Evolutionary conservation across 2,113 vertebrate species (phyloP).

Genomic region (Ciconia stormi): DNA sequence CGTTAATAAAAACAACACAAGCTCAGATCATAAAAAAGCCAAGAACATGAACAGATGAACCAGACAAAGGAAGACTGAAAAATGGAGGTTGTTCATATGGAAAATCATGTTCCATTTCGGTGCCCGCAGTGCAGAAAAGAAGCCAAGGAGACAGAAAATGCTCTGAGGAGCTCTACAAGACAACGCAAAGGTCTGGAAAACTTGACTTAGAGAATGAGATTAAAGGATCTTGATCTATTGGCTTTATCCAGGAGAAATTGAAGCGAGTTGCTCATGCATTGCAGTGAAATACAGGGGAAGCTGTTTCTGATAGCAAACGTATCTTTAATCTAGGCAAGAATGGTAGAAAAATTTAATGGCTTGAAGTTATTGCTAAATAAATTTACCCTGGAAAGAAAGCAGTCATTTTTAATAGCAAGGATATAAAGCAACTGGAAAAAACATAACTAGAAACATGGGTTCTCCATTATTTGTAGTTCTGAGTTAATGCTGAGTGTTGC

Average conservation of each 20-base stretch:
- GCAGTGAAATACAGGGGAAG: not conserved
- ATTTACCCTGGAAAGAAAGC: slow-evolving; percentile 1
- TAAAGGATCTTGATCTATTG: not conserved
- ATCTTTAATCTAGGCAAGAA: not conserved
- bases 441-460: not conserved
- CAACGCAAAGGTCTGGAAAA: not conserved
- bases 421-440: not conserved
- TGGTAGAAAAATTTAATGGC: not conserved
- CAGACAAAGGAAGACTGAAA: not conserved
- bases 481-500: not conserved
- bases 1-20: not conserved
- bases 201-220: not conserved
- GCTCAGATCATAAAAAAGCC: not conserved
- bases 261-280: not conserved
- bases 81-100: not conserved
- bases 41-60: not conserved
- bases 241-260: not conserved
- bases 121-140: not conserved
- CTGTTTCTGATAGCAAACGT: not conserved
- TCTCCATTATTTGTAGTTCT: not conserved
- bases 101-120: not conserved
- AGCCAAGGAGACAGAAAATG: not conserved
- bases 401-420: not conserved
- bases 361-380: not conserved
- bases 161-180: not conserved